phyloP scores from a whole-genome alignment of 2,888 invertebrate species.

The Phania funesta region DNA sequence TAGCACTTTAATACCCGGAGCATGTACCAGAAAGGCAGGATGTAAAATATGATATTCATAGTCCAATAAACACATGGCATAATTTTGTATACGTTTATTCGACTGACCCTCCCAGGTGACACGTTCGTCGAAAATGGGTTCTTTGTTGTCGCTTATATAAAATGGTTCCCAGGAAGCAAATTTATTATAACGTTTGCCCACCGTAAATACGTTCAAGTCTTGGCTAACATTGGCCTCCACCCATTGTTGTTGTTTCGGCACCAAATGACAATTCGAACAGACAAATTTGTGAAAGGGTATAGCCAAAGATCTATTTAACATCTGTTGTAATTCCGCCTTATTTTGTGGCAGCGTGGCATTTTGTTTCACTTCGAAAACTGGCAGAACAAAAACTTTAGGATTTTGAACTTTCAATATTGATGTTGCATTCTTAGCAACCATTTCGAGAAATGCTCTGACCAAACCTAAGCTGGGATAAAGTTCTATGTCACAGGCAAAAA shows the following conservation, averaged over 20 bases:
- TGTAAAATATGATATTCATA: constrained; percentile 94
- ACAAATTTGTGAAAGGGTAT: constrained; percentile 70
- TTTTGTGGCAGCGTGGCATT: constrained; percentile 69
- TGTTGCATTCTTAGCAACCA: constrained; percentile 86
- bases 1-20: constrained; percentile 91
- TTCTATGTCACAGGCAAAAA: constrained; percentile 92
- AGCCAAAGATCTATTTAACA: constrained; percentile 65
- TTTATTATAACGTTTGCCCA: constrained; percentile 86
- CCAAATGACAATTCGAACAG: constrained; percentile 69
- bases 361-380: constrained; percentile 72
- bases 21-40: constrained; percentile 93
- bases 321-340: constrained; percentile 71
- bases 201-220: constrained; percentile 82
- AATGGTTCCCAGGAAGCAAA: constrained; percentile 94
- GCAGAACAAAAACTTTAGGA: constrained; percentile 71
- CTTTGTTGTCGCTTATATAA: constrained; percentile 92
- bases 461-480: constrained; percentile 91
- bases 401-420: not conserved
- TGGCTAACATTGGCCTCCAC: constrained; percentile 38
- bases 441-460: constrained; percentile 88
- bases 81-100: constrained; percentile 85
- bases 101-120: constrained; percentile 94
- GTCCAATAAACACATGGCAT: constrained; percentile 91
- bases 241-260: constrained; percentile 70
- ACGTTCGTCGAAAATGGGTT: constrained; percentile 93